phyloP scores from a whole-genome alignment of 2,888 invertebrate genomes.

The Lochmaea crataegi region DNA sequence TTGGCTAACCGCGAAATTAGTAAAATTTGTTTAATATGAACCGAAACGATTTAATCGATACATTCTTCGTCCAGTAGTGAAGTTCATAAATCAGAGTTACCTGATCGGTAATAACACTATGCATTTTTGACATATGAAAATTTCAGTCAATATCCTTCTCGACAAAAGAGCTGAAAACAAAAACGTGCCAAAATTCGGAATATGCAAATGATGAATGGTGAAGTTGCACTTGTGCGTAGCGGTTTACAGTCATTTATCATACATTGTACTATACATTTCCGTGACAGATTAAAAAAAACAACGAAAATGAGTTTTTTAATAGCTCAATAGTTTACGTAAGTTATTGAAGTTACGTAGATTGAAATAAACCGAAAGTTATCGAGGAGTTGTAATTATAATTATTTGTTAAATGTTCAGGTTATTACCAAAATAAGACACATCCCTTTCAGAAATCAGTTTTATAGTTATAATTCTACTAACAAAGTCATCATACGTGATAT shows the following conservation, averaged over 20 bases:
- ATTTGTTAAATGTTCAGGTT: too few relatives aligned
- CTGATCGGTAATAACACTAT: conserved; percentile 9
- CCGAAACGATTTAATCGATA: too few relatives aligned
- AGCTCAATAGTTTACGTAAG: background rate
- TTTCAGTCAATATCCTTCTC: conserved; percentile 3
- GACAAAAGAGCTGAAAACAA: conserved; percentile 24
- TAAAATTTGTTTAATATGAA: too few relatives aligned
- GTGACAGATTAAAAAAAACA: background rate
- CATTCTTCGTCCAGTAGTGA: background rate
- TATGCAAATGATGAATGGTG: conserved; percentile 26
- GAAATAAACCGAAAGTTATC: too few relatives aligned
- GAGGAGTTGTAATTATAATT: too few relatives aligned
- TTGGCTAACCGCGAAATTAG: too few relatives aligned
- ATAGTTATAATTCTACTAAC: too few relatives aligned
- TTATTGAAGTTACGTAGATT: too few relatives aligned
- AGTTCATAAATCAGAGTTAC: conserved; percentile 7
- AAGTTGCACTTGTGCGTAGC: conserved; percentile 31
- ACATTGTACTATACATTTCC: background rate
- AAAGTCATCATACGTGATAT: too few relatives aligned
- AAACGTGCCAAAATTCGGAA: conserved; percentile 20
- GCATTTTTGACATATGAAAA: conserved; percentile 10
- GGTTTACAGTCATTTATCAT: conserved; percentile 26
- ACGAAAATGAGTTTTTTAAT: background rate
- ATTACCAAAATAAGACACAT: too few relatives aligned
- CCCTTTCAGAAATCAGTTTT: too few relatives aligned